A percentile compares a stretch with the other conserved stretches of the same genome.
phyloP scores from a whole-genome alignment of 2,113 vertebrate genomes.

The mouse (Mus musculus) region DNA sequence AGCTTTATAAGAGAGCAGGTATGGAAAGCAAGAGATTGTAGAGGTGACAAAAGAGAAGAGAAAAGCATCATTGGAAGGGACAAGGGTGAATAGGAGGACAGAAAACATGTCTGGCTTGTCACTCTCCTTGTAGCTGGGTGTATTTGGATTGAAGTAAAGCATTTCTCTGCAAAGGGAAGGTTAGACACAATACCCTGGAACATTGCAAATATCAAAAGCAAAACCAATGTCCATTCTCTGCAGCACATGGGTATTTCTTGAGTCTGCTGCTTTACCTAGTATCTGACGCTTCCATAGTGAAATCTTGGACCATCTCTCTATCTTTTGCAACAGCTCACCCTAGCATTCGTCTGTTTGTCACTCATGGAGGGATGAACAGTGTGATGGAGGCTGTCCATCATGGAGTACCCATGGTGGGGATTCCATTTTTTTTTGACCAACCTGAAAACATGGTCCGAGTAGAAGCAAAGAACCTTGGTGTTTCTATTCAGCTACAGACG shows the following conservation, averaged over 20 bases:
- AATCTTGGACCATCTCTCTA: not conserved
- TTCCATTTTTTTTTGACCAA: slow-evolving; percentile 88
- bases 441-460: slow-evolving; percentile 85
- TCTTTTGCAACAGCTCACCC: slow-evolving; percentile 79
- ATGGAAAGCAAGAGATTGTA: not conserved
- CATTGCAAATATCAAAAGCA: not conserved
- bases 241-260: not conserved
- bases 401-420: slow-evolving; percentile 86
- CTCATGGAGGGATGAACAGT: slow-evolving; percentile 88
- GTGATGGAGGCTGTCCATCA: slow-evolving; percentile 87
- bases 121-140: too few species aligned
- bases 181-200: accelerated
- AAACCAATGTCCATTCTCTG: not conserved
- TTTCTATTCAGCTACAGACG: slow-evolving; percentile 77
- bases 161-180: not conserved
- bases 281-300: not conserved
- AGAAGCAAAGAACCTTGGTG: slow-evolving; percentile 83
- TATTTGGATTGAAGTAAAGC: not conserved
- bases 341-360: slow-evolving; percentile 84
- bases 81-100: too few species aligned
- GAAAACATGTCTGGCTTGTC: not conserved
- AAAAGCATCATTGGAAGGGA: too few species aligned
- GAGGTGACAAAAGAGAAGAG: not conserved
- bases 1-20: not conserved
- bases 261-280: not conserved